phyloP scores from a whole-genome alignment of 2,888 invertebrate genomes.

The Argyresthia goedartella region DNA sequence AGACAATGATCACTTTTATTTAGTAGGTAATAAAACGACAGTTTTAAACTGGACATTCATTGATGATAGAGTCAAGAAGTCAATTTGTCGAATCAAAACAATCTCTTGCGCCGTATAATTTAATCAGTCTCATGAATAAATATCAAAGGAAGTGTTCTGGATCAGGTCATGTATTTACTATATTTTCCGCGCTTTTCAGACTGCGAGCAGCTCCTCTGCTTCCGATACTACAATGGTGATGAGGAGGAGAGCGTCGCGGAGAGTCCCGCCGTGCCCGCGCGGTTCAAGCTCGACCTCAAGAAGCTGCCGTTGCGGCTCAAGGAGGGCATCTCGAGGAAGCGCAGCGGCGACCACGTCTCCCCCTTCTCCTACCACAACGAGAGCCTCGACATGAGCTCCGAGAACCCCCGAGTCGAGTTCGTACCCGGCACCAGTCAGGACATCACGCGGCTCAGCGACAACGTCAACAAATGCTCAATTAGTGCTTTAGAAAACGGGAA shows the following conservation, averaged over 20 bases:
- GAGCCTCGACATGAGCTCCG: conserved; percentile 65
- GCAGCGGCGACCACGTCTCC: conserved; percentile 58
- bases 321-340: conserved; percentile 62
- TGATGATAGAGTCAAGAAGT: too few relatives aligned
- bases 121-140: too few relatives aligned
- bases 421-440: conserved; percentile 53
- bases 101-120: too few relatives aligned
- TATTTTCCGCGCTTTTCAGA: conserved; percentile 55
- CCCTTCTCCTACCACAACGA: conserved; percentile 63
- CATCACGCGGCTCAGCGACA: conserved; percentile 61
- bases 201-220: conserved; percentile 77
- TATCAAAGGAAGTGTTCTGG: neutral
- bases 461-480: conserved; percentile 69
- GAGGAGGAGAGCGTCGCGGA: conserved; percentile 75
- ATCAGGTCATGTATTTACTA: neutral
- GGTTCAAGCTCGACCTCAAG: conserved; percentile 71
- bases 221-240: conserved; percentile 78
- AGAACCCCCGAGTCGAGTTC: conserved; percentile 50
- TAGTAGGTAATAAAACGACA: too few relatives aligned
- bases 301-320: conserved; percentile 68
- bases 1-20: too few relatives aligned
- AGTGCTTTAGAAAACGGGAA: conserved; percentile 62
- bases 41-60: too few relatives aligned
- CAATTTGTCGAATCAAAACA: too few relatives aligned
- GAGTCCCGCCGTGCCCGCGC: conserved; percentile 58